A percentile compares a stretch with the other conserved stretches of the same genome.
phyloP scores from a whole-genome alignment of 2,113 vertebrate species.

The Gambusia affinis region DNA sequence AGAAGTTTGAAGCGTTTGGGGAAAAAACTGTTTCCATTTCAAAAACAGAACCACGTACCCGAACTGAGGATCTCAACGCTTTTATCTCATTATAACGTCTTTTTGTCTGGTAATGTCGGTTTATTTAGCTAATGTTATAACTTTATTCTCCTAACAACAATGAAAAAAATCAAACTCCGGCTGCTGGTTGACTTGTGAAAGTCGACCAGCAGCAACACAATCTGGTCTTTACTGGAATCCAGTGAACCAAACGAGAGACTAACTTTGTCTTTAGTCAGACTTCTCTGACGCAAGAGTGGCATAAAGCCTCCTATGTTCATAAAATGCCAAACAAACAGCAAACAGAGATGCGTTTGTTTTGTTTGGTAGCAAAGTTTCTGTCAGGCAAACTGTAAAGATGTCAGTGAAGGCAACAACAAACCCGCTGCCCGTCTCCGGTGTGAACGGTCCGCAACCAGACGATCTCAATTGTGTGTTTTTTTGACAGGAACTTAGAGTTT shows the following conservation, averaged over 20 bases:
- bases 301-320: constrained; percentile 57
- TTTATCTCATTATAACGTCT: too few species aligned
- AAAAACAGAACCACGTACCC: too few species aligned
- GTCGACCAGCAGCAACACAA: background rate
- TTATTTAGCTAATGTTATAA: too few species aligned
- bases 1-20: too few species aligned
- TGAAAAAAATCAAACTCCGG: too few species aligned
- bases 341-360: constrained; percentile 65
- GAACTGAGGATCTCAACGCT: too few species aligned
- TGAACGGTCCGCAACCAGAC: background rate
- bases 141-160: too few species aligned
- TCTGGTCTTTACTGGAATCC: constrained; percentile 28
- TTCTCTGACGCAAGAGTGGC: constrained; percentile 72
- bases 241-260: constrained; percentile 29
- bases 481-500: background rate
- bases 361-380: constrained; percentile 19
- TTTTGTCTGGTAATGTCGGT: too few species aligned
- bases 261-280: constrained; percentile 62
- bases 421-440: background rate
- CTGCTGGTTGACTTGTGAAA: too few species aligned
- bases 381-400: constrained; percentile 39
- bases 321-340: constrained; percentile 54
- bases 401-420: constrained; percentile 38
- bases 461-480: background rate
- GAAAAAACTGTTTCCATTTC: too few species aligned